A percentile compares a stretch with the other conserved stretches of the same genome.
Conservation (phyloP, 2,888 invertebrate species). For the Mantis religiosa region DNA sequence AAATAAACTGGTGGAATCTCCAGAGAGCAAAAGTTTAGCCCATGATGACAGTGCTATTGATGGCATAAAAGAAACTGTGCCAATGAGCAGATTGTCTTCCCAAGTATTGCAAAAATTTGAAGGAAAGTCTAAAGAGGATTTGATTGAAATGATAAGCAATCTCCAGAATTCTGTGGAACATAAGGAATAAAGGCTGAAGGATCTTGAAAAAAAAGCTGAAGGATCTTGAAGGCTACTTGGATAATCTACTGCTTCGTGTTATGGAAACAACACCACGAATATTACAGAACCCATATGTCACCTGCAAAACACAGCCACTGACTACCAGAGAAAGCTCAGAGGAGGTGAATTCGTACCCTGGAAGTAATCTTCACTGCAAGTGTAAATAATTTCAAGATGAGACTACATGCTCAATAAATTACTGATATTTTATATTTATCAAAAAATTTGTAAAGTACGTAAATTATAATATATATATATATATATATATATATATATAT, state of each 20-base stretch:
- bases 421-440: too few relatives aligned
- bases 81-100: conserved; percentile 54
- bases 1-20: conserved; percentile 49
- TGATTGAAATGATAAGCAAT: conserved; percentile 77
- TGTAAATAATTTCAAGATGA: too few relatives aligned
- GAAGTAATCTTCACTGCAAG: too few relatives aligned
- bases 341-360: too few relatives aligned
- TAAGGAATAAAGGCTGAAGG: conserved; percentile 82
- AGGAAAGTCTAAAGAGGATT: conserved; percentile 76
- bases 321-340: neutral
- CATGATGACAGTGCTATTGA: neutral
- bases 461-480: conserved; percentile 37
- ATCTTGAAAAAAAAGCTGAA: too few relatives aligned
- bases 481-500: too few relatives aligned
- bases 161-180: conserved; percentile 77
- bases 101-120: conserved; percentile 73
- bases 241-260: conserved; percentile 82
- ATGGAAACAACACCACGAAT: conserved; percentile 93
- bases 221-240: conserved; percentile 93
- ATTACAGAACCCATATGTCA: conserved; percentile 77
- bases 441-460: conserved; percentile 38
- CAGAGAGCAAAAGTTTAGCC: neutral
- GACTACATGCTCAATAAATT: too few relatives aligned
- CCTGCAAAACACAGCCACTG: conserved; percentile 34
- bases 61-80: neutral